Evolutionary conservation across 2,888 invertebrate species (phyloP).

Genomic region (Cantharis rustica): DNA sequence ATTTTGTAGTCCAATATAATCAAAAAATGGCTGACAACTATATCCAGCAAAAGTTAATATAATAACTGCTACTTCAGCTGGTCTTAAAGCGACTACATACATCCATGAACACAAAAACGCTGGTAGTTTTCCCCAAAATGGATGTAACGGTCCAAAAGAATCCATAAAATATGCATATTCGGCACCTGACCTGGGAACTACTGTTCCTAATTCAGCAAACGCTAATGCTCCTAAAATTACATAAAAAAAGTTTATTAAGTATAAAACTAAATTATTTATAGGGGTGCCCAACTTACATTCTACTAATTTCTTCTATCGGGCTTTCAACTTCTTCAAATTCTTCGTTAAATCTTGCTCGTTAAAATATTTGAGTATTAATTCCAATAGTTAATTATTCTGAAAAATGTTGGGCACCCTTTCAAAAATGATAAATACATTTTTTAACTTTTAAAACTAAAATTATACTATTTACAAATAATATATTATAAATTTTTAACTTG

Average conservation of each 20-base stretch:
- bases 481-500: too few species aligned
- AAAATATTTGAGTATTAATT: background rate
- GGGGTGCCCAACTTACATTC: background rate
- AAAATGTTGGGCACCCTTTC: background rate
- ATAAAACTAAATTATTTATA: background rate
- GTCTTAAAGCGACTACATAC: slow-evolving; percentile 73
- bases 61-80: slow-evolving; percentile 79
- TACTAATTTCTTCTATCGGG: background rate
- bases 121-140: slow-evolving; percentile 73
- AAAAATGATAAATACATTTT: background rate
- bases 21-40: slow-evolving; percentile 68
- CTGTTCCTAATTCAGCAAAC: slow-evolving; percentile 80
- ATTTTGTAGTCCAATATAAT: slow-evolving; percentile 50
- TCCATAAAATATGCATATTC: slow-evolving; percentile 81
- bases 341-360: background rate
- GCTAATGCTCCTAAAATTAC: slow-evolving; percentile 74
- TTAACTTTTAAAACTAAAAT: too few species aligned
- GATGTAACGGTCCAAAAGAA: slow-evolving; percentile 70
- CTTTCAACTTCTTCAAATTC: background rate
- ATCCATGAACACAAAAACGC: slow-evolving; percentile 80
- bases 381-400: background rate
- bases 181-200: slow-evolving; percentile 78
- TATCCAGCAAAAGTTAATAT: slow-evolving; percentile 79
- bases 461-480: too few species aligned
- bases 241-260: background rate